Percentiles rank a stretch among this genome's conserved stretches.
phyloP scores from a whole-genome alignment of 1,140 invertebrate genomes.

The Oreohelix idahoensis region DNA sequence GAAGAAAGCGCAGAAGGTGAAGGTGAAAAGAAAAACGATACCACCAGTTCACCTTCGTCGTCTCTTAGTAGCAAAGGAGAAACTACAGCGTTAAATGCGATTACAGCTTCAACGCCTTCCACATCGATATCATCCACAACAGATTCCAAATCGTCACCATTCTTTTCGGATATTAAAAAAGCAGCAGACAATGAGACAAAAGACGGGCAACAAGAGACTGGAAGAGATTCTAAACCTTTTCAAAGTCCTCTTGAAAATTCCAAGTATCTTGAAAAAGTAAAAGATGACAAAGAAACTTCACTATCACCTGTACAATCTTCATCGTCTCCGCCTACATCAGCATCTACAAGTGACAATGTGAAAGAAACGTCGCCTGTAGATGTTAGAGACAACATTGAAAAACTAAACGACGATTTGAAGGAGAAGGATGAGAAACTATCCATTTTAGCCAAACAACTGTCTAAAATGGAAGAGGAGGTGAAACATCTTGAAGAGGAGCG shows the following conservation, averaged over 20 bases:
- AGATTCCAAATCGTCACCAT: neutral
- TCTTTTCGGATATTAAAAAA: neutral
- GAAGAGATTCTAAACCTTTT: neutral
- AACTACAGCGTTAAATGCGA: neutral
- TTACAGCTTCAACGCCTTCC: neutral
- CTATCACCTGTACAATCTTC: too few relatives aligned
- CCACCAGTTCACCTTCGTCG: neutral
- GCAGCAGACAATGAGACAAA: neutral
- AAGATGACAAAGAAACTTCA: neutral
- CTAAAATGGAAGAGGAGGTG: slow-evolving; percentile 30
- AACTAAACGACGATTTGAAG: slow-evolving; percentile 24
- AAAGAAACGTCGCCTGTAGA: too few relatives aligned
- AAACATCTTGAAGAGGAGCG: slow-evolving; percentile 36
- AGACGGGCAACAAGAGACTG: neutral
- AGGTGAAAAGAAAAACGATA: neutral
- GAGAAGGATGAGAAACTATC: slow-evolving; percentile 21
- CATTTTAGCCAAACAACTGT: neutral
- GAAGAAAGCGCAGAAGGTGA: neutral
- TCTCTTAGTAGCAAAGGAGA: neutral
- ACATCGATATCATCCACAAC: neutral
- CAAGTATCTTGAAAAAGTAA: neutral
- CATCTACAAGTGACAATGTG: too few relatives aligned
- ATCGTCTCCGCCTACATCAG: too few relatives aligned
- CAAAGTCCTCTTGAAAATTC: slow-evolving; percentile 2
- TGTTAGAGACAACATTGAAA: neutral